phyloP scores from a whole-genome alignment of 2,888 invertebrate species.

The Liopterus haemorrhoidalis region DNA sequence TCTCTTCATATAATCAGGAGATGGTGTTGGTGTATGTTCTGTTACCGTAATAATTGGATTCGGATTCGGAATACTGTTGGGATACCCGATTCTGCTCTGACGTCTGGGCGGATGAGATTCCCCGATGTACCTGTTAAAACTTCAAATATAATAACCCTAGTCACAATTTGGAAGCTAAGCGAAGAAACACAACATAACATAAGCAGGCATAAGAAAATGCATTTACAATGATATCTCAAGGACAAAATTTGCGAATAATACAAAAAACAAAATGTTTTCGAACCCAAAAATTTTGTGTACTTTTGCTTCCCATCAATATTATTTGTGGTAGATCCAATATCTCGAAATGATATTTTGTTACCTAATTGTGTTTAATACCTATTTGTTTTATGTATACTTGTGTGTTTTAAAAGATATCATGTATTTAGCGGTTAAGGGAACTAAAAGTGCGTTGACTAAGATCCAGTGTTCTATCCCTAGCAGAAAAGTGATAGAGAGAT shows the following conservation, averaged over 20 bases:
- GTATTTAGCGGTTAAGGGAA: neutral
- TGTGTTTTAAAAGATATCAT: too few relatives aligned
- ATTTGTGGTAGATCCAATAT: too few relatives aligned
- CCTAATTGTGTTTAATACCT: too few relatives aligned
- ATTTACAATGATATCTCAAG: too few relatives aligned
- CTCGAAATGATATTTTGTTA: too few relatives aligned
- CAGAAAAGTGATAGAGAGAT: constrained; percentile 18
- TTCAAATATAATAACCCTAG: constrained; percentile 6
- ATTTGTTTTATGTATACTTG: too few relatives aligned
- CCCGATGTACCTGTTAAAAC: constrained; percentile 59
- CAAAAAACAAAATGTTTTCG: too few relatives aligned
- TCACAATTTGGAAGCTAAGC: constrained; percentile 8
- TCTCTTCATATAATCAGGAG: constrained; percentile 77
- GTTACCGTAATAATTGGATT: constrained; percentile 97
- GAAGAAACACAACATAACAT: constrained; percentile 14
- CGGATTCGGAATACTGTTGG: constrained; percentile 59
- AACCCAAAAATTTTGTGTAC: too few relatives aligned
- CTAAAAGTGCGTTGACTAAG: constrained; percentile 8
- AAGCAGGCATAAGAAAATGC: too few relatives aligned
- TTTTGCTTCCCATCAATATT: too few relatives aligned
- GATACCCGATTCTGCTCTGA: constrained; percentile 49
- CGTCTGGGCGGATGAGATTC: constrained; percentile 62
- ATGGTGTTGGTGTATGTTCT: constrained; percentile 89
- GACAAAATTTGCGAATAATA: too few relatives aligned
- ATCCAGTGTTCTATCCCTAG: constrained; percentile 11